Conservation (phyloP, 2,113 vertebrate species). For the Axis porcinus region DNA sequence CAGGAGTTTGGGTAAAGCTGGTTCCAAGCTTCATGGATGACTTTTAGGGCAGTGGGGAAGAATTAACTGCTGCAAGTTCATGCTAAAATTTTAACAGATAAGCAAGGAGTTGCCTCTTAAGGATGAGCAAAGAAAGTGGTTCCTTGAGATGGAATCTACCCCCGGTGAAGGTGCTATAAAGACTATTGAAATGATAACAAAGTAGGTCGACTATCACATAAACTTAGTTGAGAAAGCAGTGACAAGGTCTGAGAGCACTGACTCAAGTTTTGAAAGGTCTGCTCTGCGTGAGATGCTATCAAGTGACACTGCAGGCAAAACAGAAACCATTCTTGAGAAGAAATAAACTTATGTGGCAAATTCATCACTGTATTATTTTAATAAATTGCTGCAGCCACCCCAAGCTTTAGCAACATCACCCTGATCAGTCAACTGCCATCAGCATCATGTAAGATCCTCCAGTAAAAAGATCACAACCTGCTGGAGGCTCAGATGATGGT, state of each 20-base stretch:
- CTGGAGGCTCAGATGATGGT: rapidly evolving
- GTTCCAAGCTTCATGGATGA: background rate
- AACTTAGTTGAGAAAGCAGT: background rate
- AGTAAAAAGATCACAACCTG: background rate
- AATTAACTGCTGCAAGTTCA: too few species aligned
- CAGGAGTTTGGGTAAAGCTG: background rate
- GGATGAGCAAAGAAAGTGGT: background rate
- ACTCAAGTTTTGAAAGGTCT: background rate
- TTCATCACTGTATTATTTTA: background rate
- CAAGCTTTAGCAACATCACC: background rate
- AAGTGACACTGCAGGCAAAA: rapidly evolving
- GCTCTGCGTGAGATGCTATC: background rate
- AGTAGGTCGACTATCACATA: rapidly evolving
- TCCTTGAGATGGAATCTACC: background rate
- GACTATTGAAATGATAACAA: rapidly evolving
- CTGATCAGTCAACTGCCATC: rapidly evolving
- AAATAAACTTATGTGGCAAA: background rate
- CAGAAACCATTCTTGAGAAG: background rate
- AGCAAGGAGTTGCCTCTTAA: background rate
- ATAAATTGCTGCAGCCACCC: background rate
- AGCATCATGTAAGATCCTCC: rapidly evolving
- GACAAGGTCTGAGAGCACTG: rapidly evolving
- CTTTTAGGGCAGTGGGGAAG: background rate
- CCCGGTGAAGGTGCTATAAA: background rate
- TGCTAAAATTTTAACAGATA: rapidly evolving